Base-by-base conservation (phyloP, 2,888 invertebrate species). In the Lamellibrachia columna region DNA sequence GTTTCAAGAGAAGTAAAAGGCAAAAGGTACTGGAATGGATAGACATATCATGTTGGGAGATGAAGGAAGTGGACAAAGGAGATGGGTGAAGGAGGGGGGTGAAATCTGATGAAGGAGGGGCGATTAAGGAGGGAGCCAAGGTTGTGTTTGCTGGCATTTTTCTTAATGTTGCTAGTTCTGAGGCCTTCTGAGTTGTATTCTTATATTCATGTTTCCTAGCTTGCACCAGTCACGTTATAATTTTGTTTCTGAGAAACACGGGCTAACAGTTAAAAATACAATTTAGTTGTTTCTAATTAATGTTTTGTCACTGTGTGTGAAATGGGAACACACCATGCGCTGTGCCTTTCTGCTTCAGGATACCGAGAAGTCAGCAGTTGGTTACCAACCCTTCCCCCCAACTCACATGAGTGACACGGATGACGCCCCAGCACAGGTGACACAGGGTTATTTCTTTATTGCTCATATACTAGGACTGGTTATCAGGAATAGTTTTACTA, bases 341-440 rank as follows among this genome's bases (percentile, higher is more conserved):
- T 75, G 22, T 22, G 40, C 40, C 3, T 90, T 52, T 90, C 40
- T 90, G 7, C 40, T 91, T 2, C 92, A 93, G 95, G 95, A 95
- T 93, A 94, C 95, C 60, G 95, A 95, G 90, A 95, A 95, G 92
- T 93, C 98, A 9, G 98, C 98, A 1, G 98, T 98, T 60, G 98
- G 98, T 0, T 99, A 99, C 96, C 98, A 98, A 96, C 99, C 99
- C 3, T 99, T 99, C 95, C 98, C 98, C 93, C 98, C 98, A 0
- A 98, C 98, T 3, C 98, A 98, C 92, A 95, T 95, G 94, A 97
- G 98, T 96, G 98, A 98, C 96, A 97, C 98, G 91, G 95, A 95
- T 53, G 93, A 40, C 11, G 22, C 15, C 11, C 6, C 75, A 3
- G 15, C 75, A 22, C 75, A 75, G 75, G 75, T 60, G 60, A 60